Evolutionary conservation across 2,888 invertebrate genomes (phyloP).

Genomic region (Heliconius ismenius): DNA sequence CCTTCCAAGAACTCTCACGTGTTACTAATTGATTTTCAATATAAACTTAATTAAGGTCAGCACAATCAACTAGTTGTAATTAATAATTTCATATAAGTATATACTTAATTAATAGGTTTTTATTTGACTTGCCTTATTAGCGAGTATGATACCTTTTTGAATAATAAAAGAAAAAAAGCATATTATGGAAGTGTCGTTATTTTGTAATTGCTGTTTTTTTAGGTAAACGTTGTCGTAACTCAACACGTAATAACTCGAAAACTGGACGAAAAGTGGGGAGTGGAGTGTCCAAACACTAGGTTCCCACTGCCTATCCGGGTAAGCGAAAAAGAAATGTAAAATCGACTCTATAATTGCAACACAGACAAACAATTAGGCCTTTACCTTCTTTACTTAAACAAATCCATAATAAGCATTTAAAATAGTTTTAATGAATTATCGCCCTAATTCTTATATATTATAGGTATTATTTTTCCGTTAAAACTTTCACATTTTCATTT

Average conservation of each 20-base stretch:
- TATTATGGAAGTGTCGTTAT: not conserved
- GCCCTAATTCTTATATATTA: not conserved
- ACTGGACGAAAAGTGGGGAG: too few relatives aligned
- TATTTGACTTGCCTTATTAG: not conserved
- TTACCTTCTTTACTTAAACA: not conserved
- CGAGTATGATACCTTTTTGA: not conserved
- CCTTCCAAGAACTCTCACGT: slow-evolving; percentile 4
- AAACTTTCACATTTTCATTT: slow-evolving; percentile 7
- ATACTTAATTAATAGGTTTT: not conserved
- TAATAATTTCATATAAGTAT: not conserved
- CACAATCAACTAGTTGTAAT: not conserved
- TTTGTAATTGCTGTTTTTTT: too few relatives aligned
- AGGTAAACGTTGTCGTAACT: not conserved
- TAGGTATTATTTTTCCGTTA: slow-evolving; percentile 15
- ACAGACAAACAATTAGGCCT: not conserved
- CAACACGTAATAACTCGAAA: not conserved
- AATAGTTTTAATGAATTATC: slow-evolving; percentile 7
- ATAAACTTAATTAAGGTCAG: not conserved
- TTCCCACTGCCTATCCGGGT: not conserved
- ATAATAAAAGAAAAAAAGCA: not conserved
- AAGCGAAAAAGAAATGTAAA: not conserved
- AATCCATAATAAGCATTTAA: not conserved
- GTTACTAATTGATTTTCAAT: slow-evolving; percentile 1
- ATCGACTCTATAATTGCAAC: not conserved
- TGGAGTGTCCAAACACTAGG: not conserved